A percentile compares a stretch with the other conserved stretches of the same genome.
These are phyloP conservation scores for Hipposideros larvatus DNA, from an alignment of 2,797 vertebrate genomes.

Conservation along the genomic window DNA sequence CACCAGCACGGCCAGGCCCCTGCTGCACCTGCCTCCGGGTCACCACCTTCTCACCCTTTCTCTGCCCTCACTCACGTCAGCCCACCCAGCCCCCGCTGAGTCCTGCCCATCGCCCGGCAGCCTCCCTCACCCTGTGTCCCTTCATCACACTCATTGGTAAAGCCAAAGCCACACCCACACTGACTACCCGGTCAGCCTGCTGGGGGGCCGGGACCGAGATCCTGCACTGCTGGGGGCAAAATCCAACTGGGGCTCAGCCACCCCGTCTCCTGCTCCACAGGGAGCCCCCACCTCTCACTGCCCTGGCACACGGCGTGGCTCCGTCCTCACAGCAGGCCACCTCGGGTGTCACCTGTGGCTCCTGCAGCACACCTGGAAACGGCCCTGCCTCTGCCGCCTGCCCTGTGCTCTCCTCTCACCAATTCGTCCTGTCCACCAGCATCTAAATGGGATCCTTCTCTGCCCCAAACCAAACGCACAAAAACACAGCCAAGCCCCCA, in stretches of 20 bases:
- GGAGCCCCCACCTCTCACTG: neutral
- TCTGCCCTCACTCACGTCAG: neutral
- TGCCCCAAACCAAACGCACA: neutral
- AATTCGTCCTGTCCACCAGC: neutral
- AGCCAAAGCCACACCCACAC: too few species aligned
- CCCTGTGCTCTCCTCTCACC: too few species aligned
- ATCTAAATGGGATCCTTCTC: neutral
- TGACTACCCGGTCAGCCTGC: neutral
- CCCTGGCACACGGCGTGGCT: neutral
- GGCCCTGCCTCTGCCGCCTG: neutral
- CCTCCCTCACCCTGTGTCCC: neutral
- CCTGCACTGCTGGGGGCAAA: neutral
- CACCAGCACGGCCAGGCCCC: neutral
- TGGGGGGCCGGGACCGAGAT: too few species aligned
- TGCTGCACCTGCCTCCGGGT: accelerated
- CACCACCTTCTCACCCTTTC: neutral
- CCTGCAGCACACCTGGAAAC: neutral
- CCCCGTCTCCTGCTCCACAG: neutral
- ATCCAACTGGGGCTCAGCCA: neutral
- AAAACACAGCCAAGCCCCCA: neutral
- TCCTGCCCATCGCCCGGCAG: neutral
- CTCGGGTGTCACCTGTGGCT: too few species aligned
- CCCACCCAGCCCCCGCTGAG: neutral
- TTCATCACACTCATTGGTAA: neutral
- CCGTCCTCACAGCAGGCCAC: neutral